Evolutionary conservation across 2,113 vertebrate genomes (phyloP), one percentile per base, ranked within the genome.

Genomic region (Marcusenius ussheri): DNA sequence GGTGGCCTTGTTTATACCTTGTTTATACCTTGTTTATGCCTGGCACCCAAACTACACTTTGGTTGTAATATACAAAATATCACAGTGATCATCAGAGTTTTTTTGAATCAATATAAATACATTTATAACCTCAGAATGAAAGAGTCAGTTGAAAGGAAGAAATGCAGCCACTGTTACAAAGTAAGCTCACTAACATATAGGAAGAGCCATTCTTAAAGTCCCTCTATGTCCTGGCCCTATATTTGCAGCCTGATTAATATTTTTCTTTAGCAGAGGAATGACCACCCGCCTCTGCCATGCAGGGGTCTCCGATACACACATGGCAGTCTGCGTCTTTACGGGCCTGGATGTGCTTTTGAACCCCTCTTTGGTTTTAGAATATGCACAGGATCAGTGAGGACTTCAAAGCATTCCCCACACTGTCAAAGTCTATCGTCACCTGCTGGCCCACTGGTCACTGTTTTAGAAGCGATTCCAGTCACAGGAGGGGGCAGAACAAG

Each of bases 351-450:
- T 95, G 95, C 95, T 95, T 96, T 96, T 96, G 96, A 96, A 95
- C 94, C 92, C 83, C 74, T 92, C 94, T 97, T 96, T 96, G 94
- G 96, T 95, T 95, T 96, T 94, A 93, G 95, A 97, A 97, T 96
- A 96, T 95, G 95, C 95, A 94, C 88, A 91, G 93, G 95, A 94
- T 97, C 95, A 96, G 94, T 96, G 95, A 95, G 92, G 94, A 95
- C 96, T 97, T 98, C 96, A 97, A 98, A 97, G 96, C 93, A 87
- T 92, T 93, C 91, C 90, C 92, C 93, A 92, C 90, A 2, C 19
- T 91, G 93, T 93, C 95, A 93, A 93, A 95, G 93, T 93, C 83
- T 56, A 92, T 92, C 88, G 91, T 96, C 96, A 96, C 96, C 95
- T 96, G 96, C 95, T 97, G 96, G 95, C 97, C 97, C 13, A 80